Evolutionary conservation across 2,888 invertebrate species (phyloP).

Genomic region (Physocephala rufipes): DNA sequence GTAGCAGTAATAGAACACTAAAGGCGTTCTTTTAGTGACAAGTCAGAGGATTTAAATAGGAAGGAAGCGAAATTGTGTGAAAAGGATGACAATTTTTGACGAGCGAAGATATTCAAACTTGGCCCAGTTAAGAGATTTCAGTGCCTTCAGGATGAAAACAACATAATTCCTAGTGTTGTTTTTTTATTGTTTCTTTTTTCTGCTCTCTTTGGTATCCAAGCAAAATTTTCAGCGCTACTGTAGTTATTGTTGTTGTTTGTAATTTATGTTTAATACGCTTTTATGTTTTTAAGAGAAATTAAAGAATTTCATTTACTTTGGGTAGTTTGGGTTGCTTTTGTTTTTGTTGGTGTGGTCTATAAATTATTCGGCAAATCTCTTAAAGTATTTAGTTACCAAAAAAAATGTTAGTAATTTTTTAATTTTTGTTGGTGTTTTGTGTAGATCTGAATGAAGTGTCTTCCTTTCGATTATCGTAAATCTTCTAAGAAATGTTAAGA

Average conservation of each 20-base stretch:
- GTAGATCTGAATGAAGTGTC: neutral
- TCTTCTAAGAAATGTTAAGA: neutral
- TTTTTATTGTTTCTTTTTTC: neutral
- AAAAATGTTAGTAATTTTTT: no score
- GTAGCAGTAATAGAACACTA: neutral
- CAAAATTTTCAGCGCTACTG: neutral
- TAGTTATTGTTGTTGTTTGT: slow-evolving; percentile 10
- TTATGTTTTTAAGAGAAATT: no score
- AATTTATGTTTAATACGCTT: neutral
- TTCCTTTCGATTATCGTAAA: neutral
- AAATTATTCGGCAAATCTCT: no score
- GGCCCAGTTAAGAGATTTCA: no score
- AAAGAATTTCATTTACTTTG: no score
- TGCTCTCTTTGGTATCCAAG: neutral
- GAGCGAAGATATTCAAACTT: neutral
- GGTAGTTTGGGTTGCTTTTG: neutral
- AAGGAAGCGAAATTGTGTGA: neutral
- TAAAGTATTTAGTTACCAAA: no score
- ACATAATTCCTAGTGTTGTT: no score
- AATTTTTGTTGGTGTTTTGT: no score
- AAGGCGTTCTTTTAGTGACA: neutral
- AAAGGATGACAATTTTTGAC: neutral
- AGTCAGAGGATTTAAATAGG: neutral
- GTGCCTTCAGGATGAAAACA: no score
- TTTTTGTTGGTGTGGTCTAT: neutral